These are phyloP conservation scores for Motacilla tschutschensis DNA, from an alignment of 2,113 vertebrate species.

Conservation along the genomic window DNA sequence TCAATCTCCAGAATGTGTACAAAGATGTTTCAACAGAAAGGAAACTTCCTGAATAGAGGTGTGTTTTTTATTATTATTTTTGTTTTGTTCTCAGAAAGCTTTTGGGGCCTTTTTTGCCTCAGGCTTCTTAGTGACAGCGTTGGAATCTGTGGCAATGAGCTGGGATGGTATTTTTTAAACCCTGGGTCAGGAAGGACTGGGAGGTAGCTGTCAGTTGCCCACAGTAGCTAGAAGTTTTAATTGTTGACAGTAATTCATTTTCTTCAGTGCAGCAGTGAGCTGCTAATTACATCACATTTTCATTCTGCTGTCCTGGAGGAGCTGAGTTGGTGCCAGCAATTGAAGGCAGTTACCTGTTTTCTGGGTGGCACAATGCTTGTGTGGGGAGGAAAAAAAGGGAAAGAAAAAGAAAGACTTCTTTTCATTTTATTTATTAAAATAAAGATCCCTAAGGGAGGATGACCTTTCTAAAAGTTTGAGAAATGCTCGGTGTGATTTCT, in stretches of 20 bases:
- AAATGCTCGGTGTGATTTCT: conserved; percentile 32
- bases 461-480: conserved; percentile 47
- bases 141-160: neutral
- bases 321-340: neutral
- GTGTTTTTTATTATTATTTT: neutral
- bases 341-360: neutral
- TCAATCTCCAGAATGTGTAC: conserved; percentile 34
- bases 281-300: conserved; percentile 16
- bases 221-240: neutral
- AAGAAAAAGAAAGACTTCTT: neutral
- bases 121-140: neutral
- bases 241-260: neutral
- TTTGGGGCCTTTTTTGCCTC: neutral
- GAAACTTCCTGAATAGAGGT: conserved; percentile 24
- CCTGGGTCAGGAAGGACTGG: neutral
- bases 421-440: conserved; percentile 26
- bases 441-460: conserved; percentile 35
- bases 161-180: neutral
- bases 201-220: neutral
- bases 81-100: neutral
- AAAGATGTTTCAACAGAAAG: conserved; percentile 46
- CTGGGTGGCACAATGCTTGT: neutral
- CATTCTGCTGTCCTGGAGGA: neutral
- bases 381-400: neutral
- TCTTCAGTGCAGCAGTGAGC: neutral